Evolutionary conservation across 35 echinoderm and acorn worm species (phyloP).

Genomic region (Eucidaris tribuloides): DNA sequence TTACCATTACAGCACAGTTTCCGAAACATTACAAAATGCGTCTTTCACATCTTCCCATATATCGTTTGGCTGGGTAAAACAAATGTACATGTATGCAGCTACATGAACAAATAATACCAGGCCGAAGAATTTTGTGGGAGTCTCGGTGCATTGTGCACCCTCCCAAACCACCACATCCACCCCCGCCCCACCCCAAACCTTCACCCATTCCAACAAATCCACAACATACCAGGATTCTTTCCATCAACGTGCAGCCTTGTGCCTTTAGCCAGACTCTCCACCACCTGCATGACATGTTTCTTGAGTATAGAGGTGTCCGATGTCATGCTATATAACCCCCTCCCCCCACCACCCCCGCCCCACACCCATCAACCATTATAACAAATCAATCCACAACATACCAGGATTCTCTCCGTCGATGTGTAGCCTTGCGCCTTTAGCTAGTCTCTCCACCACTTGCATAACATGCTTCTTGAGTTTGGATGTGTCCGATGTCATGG

Average conservation of each 20-base stretch:
- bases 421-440: conserved; percentile 69
- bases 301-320: conserved; percentile 69
- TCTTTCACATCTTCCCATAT: no score
- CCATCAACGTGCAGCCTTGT: conserved; percentile 63
- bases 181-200: no score
- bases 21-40: no score
- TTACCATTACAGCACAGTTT: no score
- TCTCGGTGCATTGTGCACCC: no score
- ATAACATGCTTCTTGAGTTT: conserved; percentile 95
- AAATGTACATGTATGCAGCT: no score
- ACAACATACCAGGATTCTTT: conserved; percentile 59
- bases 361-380: neutral
- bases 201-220: no score
- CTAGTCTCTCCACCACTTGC: conserved; percentile 67
- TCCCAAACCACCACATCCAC: no score
- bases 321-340: no score
- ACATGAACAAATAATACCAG: no score
- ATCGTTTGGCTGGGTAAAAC: no score
- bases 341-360: neutral
- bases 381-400: neutral
- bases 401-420: conserved; percentile 60
- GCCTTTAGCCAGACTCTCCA: conserved; percentile 77
- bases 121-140: no score
- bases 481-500: conserved; percentile 52
- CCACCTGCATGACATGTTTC: conserved; percentile 88